A percentile compares a stretch with the other conserved stretches of the same genome.
phyloP scores from a whole-genome alignment of 2,113 vertebrate genomes.

The Plestiodon gilberti region DNA sequence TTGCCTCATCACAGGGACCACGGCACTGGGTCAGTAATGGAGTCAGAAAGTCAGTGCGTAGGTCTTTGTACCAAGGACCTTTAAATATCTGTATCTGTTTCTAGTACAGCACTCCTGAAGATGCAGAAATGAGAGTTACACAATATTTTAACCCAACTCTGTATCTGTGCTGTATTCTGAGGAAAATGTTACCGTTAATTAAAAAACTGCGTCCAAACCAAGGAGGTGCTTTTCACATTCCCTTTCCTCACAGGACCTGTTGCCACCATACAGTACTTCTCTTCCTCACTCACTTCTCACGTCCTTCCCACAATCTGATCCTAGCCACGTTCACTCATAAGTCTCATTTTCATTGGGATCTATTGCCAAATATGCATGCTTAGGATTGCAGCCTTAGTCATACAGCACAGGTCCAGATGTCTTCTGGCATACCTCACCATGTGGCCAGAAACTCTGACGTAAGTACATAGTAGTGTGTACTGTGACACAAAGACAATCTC shows the following conservation, averaged over 20 bases:
- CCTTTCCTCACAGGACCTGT: background rate
- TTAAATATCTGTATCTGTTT: too few relatives aligned
- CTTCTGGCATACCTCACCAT: background rate
- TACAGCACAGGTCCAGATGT: background rate
- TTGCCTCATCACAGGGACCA: too few relatives aligned
- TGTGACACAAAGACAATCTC: background rate
- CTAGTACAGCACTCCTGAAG: background rate
- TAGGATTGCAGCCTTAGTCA: background rate
- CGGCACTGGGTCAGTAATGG: too few relatives aligned
- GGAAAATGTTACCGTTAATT: too few relatives aligned
- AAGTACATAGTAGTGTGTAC: background rate
- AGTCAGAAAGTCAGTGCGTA: too few relatives aligned
- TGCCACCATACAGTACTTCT: background rate
- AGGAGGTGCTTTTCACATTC: background rate
- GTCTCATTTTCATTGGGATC: background rate
- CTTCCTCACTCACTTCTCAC: background rate
- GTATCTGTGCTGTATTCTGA: background rate
- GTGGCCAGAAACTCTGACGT: background rate
- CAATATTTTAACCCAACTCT: background rate
- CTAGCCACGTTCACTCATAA: background rate
- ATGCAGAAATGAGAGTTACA: background rate
- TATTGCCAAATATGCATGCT: constrained; percentile 6
- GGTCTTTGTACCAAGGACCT: too few relatives aligned
- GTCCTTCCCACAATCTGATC: background rate
- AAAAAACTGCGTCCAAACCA: background rate